A percentile compares a stretch with the other conserved stretches of the same genome.
Conservation (phyloP, 1,140 invertebrate species). For the Pygmarrhopalites habei region DNA sequence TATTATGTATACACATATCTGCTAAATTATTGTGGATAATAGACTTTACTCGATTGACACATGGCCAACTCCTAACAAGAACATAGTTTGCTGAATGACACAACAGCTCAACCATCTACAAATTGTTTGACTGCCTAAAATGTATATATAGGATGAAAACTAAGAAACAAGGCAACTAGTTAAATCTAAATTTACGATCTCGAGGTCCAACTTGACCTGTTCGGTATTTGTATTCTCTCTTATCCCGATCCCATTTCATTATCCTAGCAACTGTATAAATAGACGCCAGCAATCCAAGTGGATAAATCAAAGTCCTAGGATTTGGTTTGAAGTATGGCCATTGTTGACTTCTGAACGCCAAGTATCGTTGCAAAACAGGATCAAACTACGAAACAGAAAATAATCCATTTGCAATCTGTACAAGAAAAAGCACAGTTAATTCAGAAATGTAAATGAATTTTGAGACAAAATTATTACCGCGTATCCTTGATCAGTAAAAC, state of each 20-base stretch:
- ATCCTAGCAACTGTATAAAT: conserved; percentile 51
- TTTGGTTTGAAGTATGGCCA: conserved; percentile 62
- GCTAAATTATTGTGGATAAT: too few species aligned
- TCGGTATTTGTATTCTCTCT: conserved; percentile 52
- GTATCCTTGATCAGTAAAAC: conserved; percentile 49
- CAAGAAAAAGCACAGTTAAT: neutral
- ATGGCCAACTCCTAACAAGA: too few species aligned
- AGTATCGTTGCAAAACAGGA: conserved; percentile 59
- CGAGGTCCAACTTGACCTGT: conserved; percentile 63
- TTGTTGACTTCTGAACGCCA: conserved; percentile 56
- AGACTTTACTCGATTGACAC: too few species aligned
- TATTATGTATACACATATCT: too few species aligned
- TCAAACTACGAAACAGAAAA: conserved; percentile 62
- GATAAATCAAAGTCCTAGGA: conserved; percentile 50
- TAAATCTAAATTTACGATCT: conserved; percentile 58
- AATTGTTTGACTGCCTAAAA: too few species aligned
- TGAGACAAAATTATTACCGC: conserved; percentile 49
- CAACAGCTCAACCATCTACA: too few species aligned
- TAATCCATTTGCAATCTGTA: neutral
- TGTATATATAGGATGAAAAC: too few species aligned
- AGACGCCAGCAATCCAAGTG: conserved; percentile 51
- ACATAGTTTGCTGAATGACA: too few species aligned
- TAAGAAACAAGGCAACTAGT: too few species aligned
- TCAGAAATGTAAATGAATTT: neutral
- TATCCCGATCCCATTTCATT: conserved; percentile 47